Conservation (phyloP, 2,797 vertebrate species). For the Austrolebias charrua region DNA sequence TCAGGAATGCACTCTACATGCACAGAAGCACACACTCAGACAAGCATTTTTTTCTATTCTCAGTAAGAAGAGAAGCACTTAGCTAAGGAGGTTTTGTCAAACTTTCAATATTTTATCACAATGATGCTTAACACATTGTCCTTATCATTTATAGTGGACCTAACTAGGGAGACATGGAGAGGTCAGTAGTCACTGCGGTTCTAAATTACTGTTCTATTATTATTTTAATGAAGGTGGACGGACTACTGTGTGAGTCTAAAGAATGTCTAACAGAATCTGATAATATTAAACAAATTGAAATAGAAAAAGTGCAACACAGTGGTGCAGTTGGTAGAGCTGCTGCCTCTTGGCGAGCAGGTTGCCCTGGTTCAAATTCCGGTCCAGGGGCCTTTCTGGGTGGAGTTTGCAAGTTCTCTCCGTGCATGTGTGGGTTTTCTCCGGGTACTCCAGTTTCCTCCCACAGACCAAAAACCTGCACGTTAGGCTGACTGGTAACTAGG, state of each 20-base stretch:
- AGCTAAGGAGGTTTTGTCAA: conserved; percentile 1
- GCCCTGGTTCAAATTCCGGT: too few species aligned
- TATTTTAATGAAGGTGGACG: neutral
- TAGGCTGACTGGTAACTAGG: too few species aligned
- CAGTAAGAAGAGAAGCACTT: conserved; percentile 17
- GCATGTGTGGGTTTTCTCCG: too few species aligned
- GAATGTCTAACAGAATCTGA: neutral
- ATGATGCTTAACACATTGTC: conserved; percentile 1
- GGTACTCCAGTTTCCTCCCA: too few species aligned
- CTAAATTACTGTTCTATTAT: neutral
- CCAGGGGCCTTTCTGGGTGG: too few species aligned
- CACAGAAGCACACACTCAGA: neutral
- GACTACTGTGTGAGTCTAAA: too few species aligned
- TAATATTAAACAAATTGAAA: neutral
- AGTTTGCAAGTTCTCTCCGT: too few species aligned
- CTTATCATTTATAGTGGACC: conserved; percentile 2
- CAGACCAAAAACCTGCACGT: too few species aligned
- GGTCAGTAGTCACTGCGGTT: neutral
- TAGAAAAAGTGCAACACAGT: neutral
- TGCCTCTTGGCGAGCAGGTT: too few species aligned
- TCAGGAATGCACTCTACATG: neutral
- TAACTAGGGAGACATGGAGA: neutral
- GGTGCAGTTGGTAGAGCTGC: too few species aligned
- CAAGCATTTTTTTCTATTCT: neutral
- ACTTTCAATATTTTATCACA: conserved; percentile 14